These are phyloP conservation scores for Theocolax elegans DNA, from an alignment of 1,140 invertebrate genomes.

Conservation along the genomic window DNA sequence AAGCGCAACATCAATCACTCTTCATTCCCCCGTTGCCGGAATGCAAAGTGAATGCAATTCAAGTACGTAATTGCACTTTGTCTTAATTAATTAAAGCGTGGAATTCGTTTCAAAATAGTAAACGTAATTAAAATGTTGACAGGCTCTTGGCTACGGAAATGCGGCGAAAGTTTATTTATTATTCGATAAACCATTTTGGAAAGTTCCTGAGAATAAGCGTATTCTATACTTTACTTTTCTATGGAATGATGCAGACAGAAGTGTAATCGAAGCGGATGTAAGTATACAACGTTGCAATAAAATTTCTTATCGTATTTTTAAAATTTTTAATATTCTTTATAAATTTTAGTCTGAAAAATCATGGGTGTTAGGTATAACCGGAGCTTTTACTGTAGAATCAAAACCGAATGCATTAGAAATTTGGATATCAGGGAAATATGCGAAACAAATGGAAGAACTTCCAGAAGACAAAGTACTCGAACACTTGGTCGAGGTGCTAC, in stretches of 20 bases:
- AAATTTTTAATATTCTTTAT: background rate
- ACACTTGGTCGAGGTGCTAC: conserved; percentile 58
- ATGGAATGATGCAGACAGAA: conserved; percentile 67
- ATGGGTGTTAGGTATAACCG: conserved; percentile 72
- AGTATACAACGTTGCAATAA: background rate
- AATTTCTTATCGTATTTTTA: conserved; percentile 12
- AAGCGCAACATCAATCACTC: conserved; percentile 54
- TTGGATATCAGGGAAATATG: conserved; percentile 69
- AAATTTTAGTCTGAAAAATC: conserved; percentile 37
- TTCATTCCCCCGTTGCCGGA: conserved; percentile 59
- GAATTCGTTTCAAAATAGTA: too few relatives aligned
- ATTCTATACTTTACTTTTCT: conserved; percentile 65
- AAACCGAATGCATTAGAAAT: conserved; percentile 74
- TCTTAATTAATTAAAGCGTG: too few relatives aligned
- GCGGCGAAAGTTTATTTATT: conserved; percentile 78
- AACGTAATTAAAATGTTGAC: conserved; percentile 18
- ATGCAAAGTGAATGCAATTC: conserved; percentile 55
- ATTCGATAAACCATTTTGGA: conserved; percentile 74
- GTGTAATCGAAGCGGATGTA: conserved; percentile 47
- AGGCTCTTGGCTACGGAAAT: conserved; percentile 69
- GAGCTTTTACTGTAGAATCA: conserved; percentile 72
- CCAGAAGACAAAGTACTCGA: conserved; percentile 63
- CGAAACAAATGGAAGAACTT: conserved; percentile 68
- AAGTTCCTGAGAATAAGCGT: conserved; percentile 53
- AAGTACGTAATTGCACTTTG: too few relatives aligned